Percentiles rank a stretch among this genome's conserved stretches.
Conservation (phyloP, 2,797 vertebrate species). For the Sebastes goodei region DNA sequence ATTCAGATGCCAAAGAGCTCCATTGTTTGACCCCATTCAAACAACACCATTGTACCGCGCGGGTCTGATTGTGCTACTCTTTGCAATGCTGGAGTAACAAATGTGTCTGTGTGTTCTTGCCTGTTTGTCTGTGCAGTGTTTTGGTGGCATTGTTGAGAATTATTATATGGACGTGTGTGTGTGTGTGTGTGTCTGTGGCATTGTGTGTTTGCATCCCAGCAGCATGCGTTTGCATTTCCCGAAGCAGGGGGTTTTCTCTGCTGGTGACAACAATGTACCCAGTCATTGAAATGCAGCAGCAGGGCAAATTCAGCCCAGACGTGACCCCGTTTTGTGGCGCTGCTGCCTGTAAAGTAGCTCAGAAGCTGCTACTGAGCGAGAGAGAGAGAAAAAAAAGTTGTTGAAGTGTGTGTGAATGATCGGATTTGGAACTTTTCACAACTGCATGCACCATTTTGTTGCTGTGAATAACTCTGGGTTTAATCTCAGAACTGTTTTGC, state of each 20-base stretch:
- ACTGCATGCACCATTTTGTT: background rate
- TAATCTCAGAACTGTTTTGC: slow-evolving; percentile 8
- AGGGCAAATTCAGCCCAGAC: slow-evolving; percentile 32
- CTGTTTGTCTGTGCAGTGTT: slow-evolving; percentile 17
- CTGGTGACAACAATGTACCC: slow-evolving; percentile 56
- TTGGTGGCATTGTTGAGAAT: slow-evolving; percentile 30
- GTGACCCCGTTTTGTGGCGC: slow-evolving; percentile 36
- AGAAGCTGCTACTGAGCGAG: background rate
- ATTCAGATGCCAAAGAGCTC: slow-evolving; percentile 73
- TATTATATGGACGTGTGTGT: slow-evolving; percentile 16
- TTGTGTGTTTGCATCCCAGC: slow-evolving; percentile 45
- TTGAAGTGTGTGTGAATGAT: background rate
- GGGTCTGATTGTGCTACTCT: slow-evolving; percentile 64
- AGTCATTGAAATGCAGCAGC: slow-evolving; percentile 63
- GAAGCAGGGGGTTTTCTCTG: slow-evolving; percentile 37
- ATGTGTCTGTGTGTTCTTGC: slow-evolving; percentile 22
- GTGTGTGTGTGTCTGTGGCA: background rate
- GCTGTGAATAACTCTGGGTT: background rate
- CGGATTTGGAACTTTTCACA: background rate
- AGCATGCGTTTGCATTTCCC: slow-evolving; percentile 60
- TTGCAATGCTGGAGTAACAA: slow-evolving; percentile 44
- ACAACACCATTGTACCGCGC: slow-evolving; percentile 70
- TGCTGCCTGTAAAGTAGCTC: background rate
- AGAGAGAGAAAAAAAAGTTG: background rate
- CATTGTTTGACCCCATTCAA: slow-evolving; percentile 80